phyloP scores from a whole-genome alignment of 1,140 invertebrate genomes.

The Acromyrmex heyeri region DNA sequence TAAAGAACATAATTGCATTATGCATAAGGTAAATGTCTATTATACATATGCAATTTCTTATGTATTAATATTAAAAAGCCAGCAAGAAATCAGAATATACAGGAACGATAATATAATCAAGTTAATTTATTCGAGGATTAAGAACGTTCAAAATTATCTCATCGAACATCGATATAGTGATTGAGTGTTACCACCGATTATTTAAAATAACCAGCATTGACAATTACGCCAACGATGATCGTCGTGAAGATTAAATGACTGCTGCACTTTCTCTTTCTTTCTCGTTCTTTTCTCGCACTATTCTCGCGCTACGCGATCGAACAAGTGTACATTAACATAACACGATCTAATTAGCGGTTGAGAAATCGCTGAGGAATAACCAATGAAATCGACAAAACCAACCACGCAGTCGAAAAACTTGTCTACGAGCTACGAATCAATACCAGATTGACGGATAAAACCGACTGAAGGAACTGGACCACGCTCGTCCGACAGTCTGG shows the following conservation, averaged over 20 bases:
- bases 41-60: neutral
- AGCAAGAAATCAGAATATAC: neutral
- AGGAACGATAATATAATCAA: neutral
- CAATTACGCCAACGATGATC: neutral
- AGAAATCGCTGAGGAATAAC: conserved; percentile 42
- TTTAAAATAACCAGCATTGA: conserved; percentile 20
- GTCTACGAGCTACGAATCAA: conserved; percentile 43
- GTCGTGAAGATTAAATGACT: conserved; percentile 11
- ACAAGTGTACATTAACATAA: conserved; percentile 45
- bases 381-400: conserved; percentile 36
- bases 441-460: conserved; percentile 29
- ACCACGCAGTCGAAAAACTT: conserved; percentile 36
- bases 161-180: neutral
- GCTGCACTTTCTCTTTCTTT: conserved; percentile 43
- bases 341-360: conserved; percentile 60
- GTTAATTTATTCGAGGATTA: neutral
- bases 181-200: conserved; percentile 6
- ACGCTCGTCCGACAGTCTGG: neutral
- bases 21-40: neutral
- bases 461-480: conserved; percentile 21
- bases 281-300: neutral
- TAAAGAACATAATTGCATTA: neutral
- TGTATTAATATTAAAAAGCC: neutral
- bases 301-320: neutral
- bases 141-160: neutral